Percentiles rank a stretch among this genome's conserved stretches.
Conservation (phyloP, 2,113 vertebrate species). For the Shinisaurus crocodilurus region DNA sequence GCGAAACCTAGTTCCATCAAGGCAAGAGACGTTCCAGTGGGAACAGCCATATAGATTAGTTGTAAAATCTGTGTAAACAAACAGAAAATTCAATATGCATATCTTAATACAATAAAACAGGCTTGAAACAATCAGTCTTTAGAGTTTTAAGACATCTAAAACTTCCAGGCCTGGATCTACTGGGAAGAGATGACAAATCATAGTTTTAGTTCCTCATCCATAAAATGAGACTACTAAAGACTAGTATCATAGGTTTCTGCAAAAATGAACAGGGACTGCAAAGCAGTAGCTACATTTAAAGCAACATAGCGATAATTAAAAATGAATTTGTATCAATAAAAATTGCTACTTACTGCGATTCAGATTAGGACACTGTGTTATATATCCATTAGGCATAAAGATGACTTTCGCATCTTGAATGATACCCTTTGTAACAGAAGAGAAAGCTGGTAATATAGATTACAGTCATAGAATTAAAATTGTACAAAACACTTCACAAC, state of each 20-base stretch:
- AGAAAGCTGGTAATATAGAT: constrained; percentile 66
- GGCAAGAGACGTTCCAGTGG: not conserved
- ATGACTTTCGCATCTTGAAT: constrained; percentile 94
- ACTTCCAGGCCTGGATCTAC: not conserved
- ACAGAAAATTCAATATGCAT: not conserved
- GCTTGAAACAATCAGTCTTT: not conserved
- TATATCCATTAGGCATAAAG: constrained; percentile 93
- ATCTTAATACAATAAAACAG: not conserved
- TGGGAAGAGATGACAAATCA: not conserved
- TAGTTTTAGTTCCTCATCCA: not conserved
- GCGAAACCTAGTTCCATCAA: not conserved
- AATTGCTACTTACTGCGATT: constrained; percentile 93
- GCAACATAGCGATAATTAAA: not conserved
- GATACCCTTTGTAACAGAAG: constrained; percentile 83
- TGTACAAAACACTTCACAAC: constrained; percentile 2
- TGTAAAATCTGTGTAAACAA: not conserved
- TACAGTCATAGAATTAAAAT: constrained; percentile 14
- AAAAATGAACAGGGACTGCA: not conserved
- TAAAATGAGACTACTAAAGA: not conserved
- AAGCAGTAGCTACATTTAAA: constrained; percentile 24
- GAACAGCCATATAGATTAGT: not conserved
- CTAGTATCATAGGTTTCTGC: not conserved
- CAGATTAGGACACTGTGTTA: constrained; percentile 93
- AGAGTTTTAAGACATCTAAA: not conserved
- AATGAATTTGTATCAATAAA: not conserved